Percentiles rank a stretch among this genome's conserved stretches.
Evolutionary conservation across 2,888 invertebrate genomes (phyloP).

Genomic region (Adelognathus sp.): DNA sequence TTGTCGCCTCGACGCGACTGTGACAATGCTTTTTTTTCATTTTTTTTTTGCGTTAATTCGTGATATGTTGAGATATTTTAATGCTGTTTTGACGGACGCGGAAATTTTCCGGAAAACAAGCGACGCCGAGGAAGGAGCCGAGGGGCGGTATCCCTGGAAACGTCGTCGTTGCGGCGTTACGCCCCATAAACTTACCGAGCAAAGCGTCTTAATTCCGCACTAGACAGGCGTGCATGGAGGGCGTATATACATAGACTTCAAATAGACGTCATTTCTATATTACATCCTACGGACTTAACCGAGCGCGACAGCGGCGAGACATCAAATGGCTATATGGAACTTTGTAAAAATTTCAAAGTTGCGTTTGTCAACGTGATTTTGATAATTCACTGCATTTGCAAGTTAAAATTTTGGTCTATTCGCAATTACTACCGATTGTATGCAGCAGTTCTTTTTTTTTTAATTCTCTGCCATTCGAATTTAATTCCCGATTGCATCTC

Average conservation of each 20-base stretch:
- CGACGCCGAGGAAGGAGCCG: neutral
- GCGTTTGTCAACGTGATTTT: too few species aligned
- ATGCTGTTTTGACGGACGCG: neutral
- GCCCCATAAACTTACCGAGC: constrained; percentile 41
- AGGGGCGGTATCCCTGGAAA: neutral
- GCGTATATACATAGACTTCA: constrained; percentile 36
- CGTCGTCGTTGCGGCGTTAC: constrained; percentile 14
- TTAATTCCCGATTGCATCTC: neutral
- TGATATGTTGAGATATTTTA: neutral
- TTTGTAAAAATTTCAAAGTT: neutral
- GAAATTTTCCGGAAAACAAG: neutral
- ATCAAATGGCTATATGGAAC: neutral
- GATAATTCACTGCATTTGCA: neutral
- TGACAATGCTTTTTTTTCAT: neutral
- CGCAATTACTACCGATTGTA: too few species aligned
- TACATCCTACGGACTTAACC: constrained; percentile 18
- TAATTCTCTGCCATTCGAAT: neutral
- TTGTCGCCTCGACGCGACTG: too few species aligned
- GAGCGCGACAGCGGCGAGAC: neutral
- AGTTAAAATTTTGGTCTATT: too few species aligned
- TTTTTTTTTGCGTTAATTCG: neutral
- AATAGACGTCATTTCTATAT: constrained; percentile 30
- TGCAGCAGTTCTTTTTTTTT: neutral
- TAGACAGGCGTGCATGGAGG: constrained; percentile 27
- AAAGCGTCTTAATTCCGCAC: constrained; percentile 39